These are phyloP conservation scores for Anoplopoma fimbria DNA, from an alignment of 2,113 vertebrate genomes.

Conservation along the genomic window DNA sequence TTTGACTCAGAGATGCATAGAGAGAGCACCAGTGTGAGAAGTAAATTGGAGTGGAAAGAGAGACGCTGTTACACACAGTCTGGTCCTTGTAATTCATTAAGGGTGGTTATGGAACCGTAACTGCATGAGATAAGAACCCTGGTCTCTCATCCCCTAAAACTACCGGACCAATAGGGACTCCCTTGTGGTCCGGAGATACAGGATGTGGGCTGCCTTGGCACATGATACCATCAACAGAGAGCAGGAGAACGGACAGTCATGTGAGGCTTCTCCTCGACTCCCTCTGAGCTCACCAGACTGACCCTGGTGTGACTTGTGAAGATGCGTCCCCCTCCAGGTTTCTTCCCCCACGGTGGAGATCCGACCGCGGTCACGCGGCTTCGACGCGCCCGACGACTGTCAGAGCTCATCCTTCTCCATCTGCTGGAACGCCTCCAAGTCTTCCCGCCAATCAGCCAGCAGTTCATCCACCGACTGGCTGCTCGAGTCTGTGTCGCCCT, in stretches of 20 bases:
- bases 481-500: conserved; percentile 64
- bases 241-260: conserved; percentile 27
- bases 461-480: conserved; percentile 91
- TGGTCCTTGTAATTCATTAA: conserved; percentile 40
- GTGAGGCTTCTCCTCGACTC: conserved; percentile 28
- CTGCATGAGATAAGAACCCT: conserved; percentile 50
- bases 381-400: conserved; percentile 70
- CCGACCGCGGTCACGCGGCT: conserved; percentile 38
- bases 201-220: conserved; percentile 52
- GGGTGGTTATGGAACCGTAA: conserved; percentile 51
- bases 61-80: conserved; percentile 40
- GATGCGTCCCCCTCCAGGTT: conserved; percentile 19
- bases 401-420: conserved; percentile 99
- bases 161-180: conserved; percentile 40
- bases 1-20: conserved; percentile 66
- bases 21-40: conserved; percentile 45
- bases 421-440: conserved; percentile 98
- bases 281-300: conserved; percentile 17
- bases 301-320: conserved; percentile 31
- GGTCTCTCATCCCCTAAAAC: conserved; percentile 34
- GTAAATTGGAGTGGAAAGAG: conserved; percentile 33
- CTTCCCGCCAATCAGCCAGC: conserved; percentile 97
- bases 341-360: not conserved
- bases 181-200: conserved; percentile 49
- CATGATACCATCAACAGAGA: conserved; percentile 34